phyloP scores from a whole-genome alignment of 1,140 invertebrate species.

The Drosophila bipectinata region DNA sequence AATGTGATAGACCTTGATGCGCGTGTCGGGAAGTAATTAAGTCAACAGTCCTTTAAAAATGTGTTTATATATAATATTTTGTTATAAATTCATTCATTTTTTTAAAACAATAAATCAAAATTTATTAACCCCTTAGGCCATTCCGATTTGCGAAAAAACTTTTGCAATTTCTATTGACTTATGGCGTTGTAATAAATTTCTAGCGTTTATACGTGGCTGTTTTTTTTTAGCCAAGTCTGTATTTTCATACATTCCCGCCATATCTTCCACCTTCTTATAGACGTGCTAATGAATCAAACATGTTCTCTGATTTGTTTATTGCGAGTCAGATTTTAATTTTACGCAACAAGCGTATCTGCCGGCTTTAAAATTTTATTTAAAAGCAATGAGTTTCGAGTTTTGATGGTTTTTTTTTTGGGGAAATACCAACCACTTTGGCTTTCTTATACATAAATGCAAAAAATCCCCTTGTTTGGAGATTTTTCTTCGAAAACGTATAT shows the following conservation, averaged over 20 bases:
- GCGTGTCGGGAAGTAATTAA: slow-evolving; percentile 13
- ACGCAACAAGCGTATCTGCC: slow-evolving; percentile 44
- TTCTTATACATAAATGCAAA: slow-evolving; percentile 11
- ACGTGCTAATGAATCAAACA: slow-evolving; percentile 51
- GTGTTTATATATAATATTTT: not conserved
- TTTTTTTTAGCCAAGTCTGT: slow-evolving; percentile 4
- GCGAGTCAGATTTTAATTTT: slow-evolving; percentile 41
- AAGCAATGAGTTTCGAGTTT: slow-evolving; percentile 16
- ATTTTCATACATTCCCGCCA: slow-evolving; percentile 33
- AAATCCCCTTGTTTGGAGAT: slow-evolving; percentile 9
- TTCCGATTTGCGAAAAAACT: not conserved
- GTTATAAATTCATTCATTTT: not conserved
- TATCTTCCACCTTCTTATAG: slow-evolving; percentile 17
- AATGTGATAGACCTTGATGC: slow-evolving; percentile 55
- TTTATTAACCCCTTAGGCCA: not conserved
- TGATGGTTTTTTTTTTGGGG: not conserved
- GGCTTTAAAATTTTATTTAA: not conserved
- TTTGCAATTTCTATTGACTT: slow-evolving; percentile 5
- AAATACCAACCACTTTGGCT: not conserved
- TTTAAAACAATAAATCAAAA: not conserved
- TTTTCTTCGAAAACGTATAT: not conserved
- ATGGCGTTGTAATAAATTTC: slow-evolving; percentile 20
- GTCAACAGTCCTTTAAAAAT: not conserved
- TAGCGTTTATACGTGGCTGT: slow-evolving; percentile 9
- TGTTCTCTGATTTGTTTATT: slow-evolving; percentile 59